Evolutionary conservation across 2,888 invertebrate genomes (phyloP).

Genomic region (Synanthedon vespiformis): DNA sequence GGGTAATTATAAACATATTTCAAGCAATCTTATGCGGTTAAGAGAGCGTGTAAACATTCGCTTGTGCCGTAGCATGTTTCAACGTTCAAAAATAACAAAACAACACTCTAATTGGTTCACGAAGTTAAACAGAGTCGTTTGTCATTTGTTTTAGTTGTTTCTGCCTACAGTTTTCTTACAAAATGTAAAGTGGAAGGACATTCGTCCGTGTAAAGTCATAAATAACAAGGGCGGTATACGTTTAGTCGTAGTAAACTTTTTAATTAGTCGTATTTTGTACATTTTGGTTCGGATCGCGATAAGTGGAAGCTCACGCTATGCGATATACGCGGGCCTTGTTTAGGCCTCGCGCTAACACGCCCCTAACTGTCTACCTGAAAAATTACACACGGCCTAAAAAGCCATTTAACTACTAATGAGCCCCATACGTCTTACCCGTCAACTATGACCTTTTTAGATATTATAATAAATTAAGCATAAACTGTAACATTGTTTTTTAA

Average conservation of each 20-base stretch:
- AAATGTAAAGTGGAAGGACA: slow-evolving; percentile 5
- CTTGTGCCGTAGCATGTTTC: slow-evolving; percentile 4
- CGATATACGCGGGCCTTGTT: slow-evolving; percentile 25
- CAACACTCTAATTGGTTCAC: neutral
- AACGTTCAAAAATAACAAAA: no score
- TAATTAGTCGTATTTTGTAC: slow-evolving; percentile 48
- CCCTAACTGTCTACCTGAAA: slow-evolving; percentile 33
- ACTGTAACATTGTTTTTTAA: no score
- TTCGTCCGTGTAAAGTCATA: slow-evolving; percentile 13
- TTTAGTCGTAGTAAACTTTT: slow-evolving; percentile 37
- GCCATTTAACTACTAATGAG: neutral
- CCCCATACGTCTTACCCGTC: neutral
- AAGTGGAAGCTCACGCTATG: slow-evolving; percentile 38
- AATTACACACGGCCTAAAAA: slow-evolving; percentile 16
- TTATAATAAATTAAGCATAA: no score
- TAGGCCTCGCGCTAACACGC: slow-evolving; percentile 18
- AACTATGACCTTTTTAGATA: no score
- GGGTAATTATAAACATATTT: slow-evolving; percentile 28
- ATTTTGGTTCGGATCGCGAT: slow-evolving; percentile 40
- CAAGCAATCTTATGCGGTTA: slow-evolving; percentile 15
- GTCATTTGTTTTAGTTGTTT: slow-evolving; percentile 18
- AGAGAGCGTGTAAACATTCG: slow-evolving; percentile 17
- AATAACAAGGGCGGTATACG: slow-evolving; percentile 24
- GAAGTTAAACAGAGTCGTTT: slow-evolving; percentile 14
- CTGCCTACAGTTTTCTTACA: slow-evolving; percentile 9